Base-by-base conservation (phyloP, 2,797 vertebrate species). In the Acanthornis magna region DNA sequence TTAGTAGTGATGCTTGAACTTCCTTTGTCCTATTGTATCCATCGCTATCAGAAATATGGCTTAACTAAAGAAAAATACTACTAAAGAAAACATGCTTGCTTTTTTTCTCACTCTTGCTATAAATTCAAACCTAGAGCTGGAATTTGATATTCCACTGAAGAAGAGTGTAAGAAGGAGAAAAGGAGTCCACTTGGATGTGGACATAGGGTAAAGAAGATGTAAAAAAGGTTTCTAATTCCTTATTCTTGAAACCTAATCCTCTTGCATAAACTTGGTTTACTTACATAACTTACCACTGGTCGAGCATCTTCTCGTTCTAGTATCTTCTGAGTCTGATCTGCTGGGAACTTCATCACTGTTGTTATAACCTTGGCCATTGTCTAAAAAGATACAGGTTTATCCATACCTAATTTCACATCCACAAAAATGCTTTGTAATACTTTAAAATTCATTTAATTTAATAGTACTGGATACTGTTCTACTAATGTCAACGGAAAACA, bases 341-440 rank as follows among this genome's bases (percentile, higher is more conserved):
- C 98, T 95, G 99, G 98, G 96, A 99, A 99, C 98, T 99, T 99
- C 70, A 99, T 98, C 95, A 99, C 98, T 85, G 99, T 99, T 47
- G 99, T 99, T 93, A 99, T 99, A 87, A 99, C 99, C 97, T 99
- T 99, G 96, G 99, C 99, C 99, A 99, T 99, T 14, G 99, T 99
- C 99, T 99, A 96, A 29, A 91, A 94, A 85, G 91, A 91, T 93
- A 91, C 1, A 30, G 2, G 34, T 83, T 83, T 42, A 85, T 10
- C 60, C 51, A 0, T 76, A 84, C 83, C 19, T 50, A 66, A 88
- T 50, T 80, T 25, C 40, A 76, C 5, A 58, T 25, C 13, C 36
- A 71, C 22, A 62, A 60, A 78, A 68, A 73, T 13, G 12, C 81
- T 82, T 88, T 34, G 10, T 22, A 88, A 62, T 80, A 67, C 82